Evolutionary conservation across 2,888 invertebrate genomes (phyloP).

Genomic region (Hybos culiciformis): DNA sequence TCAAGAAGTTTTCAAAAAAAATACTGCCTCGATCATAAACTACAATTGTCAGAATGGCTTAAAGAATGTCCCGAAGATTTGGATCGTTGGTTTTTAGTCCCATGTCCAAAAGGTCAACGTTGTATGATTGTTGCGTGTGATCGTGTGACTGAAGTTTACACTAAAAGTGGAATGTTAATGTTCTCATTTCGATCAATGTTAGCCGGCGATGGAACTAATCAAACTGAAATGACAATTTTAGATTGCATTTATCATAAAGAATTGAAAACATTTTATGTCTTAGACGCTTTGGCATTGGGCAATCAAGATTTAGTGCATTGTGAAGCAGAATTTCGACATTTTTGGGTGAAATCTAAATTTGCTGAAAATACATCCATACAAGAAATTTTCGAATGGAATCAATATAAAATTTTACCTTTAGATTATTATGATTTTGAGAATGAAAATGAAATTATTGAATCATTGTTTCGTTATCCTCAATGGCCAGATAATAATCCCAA

Average conservation of each 20-base stretch:
- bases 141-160: constrained; percentile 53
- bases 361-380: constrained; percentile 37
- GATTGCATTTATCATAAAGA: constrained; percentile 66
- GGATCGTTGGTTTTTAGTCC: constrained; percentile 56
- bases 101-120: constrained; percentile 75
- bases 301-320: constrained; percentile 28
- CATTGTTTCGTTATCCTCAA: constrained; percentile 23
- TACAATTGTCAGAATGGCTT: constrained; percentile 93
- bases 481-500: constrained; percentile 33
- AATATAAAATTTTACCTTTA: constrained; percentile 21
- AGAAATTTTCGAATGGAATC: constrained; percentile 16
- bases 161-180: constrained; percentile 46
- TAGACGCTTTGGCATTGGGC: constrained; percentile 50
- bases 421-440: constrained; percentile 25
- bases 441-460: constrained; percentile 16
- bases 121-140: constrained; percentile 64
- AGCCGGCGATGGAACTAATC: constrained; percentile 23
- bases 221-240: constrained; percentile 38
- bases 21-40: constrained; percentile 26
- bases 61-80: constrained; percentile 70
- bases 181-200: constrained; percentile 37
- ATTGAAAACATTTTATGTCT: constrained; percentile 51
- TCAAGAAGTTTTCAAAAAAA: constrained; percentile 12
- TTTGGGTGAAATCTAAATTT: constrained; percentile 65
- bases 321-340: constrained; percentile 62